phyloP scores from a whole-genome alignment of 2,888 invertebrate species.

The Theodoxus fluviatilis region DNA sequence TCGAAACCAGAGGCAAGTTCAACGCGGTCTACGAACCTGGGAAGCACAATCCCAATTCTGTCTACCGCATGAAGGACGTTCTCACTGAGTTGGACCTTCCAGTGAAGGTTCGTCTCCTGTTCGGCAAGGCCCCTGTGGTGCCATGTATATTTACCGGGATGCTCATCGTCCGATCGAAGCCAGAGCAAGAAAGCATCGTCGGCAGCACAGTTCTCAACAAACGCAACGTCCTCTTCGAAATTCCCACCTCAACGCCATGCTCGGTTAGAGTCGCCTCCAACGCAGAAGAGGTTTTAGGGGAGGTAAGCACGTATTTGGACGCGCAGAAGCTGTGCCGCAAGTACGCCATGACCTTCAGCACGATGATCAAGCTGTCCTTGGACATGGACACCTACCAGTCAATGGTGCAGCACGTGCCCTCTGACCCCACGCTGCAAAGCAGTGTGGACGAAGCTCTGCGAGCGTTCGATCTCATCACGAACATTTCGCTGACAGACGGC shows the following conservation, averaged over 20 bases:
- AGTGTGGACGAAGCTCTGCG: slow-evolving; percentile 41
- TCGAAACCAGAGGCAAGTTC: slow-evolving; percentile 48
- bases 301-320: slow-evolving; percentile 43
- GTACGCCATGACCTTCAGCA: slow-evolving; percentile 43
- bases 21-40: slow-evolving; percentile 51
- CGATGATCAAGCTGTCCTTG: slow-evolving; percentile 51
- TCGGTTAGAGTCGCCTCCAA: neutral
- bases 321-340: slow-evolving; percentile 46
- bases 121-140: slow-evolving; percentile 53
- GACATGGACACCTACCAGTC: slow-evolving; percentile 48
- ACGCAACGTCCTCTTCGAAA: slow-evolving; percentile 53
- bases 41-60: slow-evolving; percentile 39
- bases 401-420: slow-evolving; percentile 49
- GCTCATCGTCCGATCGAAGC: slow-evolving; percentile 39
- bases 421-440: slow-evolving; percentile 37
- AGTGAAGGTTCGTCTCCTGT: slow-evolving; percentile 51
- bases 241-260: slow-evolving; percentile 36
- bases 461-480: slow-evolving; percentile 50
- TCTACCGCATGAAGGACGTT: slow-evolving; percentile 54
- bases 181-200: slow-evolving; percentile 40
- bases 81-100: slow-evolving; percentile 45
- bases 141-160: slow-evolving; percentile 54
- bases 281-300: slow-evolving; percentile 38
- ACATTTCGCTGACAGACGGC: slow-evolving; percentile 49
- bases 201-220: slow-evolving; percentile 49